These are phyloP conservation scores for Pogona vitticeps DNA, from an alignment of 2,113 vertebrate genomes.

Conservation along the genomic window DNA sequence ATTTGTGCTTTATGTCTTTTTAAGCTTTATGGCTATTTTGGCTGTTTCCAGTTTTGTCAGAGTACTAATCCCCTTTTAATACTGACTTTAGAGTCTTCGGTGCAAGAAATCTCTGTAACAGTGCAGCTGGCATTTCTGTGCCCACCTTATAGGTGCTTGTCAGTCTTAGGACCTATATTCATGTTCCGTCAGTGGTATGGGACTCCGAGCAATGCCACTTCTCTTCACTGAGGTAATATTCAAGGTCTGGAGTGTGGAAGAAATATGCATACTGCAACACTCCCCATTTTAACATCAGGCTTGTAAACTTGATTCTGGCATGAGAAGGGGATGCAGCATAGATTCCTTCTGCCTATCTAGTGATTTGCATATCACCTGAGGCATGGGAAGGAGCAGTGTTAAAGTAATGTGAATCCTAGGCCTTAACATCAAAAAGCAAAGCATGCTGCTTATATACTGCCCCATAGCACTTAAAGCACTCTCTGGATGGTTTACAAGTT, in stretches of 20 bases:
- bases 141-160: background rate
- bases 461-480: no score
- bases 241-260: background rate
- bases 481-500: no score
- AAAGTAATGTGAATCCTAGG: background rate
- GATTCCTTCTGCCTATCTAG: background rate
- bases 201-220: background rate
- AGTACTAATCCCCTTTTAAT: background rate
- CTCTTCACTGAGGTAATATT: background rate
- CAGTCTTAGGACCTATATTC: background rate
- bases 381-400: background rate
- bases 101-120: background rate
- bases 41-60: background rate
- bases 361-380: background rate
- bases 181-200: background rate
- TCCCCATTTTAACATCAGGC: background rate
- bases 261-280: background rate
- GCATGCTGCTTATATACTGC: no score
- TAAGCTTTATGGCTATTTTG: background rate
- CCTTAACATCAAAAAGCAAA: no score
- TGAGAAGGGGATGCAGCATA: background rate
- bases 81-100: background rate
- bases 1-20: conserved; percentile 7
- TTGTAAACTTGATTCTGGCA: background rate
- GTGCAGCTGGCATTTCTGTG: no score